Conservation (phyloP, 2,888 invertebrate genomes). For the Xanthostigma xanthostigma region DNA sequence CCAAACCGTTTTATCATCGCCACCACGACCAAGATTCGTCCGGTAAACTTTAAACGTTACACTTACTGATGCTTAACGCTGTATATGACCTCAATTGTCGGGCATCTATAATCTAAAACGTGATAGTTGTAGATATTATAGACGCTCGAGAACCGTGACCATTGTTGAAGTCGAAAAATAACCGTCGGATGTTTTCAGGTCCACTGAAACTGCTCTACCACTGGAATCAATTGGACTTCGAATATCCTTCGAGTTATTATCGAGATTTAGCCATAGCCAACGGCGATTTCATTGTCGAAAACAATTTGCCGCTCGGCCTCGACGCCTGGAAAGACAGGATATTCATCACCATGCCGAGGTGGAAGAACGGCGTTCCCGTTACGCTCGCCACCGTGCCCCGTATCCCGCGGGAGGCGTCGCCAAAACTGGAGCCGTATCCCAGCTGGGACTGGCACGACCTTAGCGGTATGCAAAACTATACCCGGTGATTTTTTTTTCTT, state of each 20-base stretch:
- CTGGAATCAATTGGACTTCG: constrained; percentile 63
- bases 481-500: too few relatives aligned
- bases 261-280: constrained; percentile 41
- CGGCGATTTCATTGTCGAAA: constrained; percentile 49
- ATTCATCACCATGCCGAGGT: constrained; percentile 62
- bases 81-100: too few relatives aligned
- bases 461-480: neutral
- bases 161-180: too few relatives aligned
- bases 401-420: constrained; percentile 36
- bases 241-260: constrained; percentile 42
- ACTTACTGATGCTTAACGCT: too few relatives aligned
- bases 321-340: constrained; percentile 52
- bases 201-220: constrained; percentile 48
- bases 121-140: too few relatives aligned
- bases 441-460: constrained; percentile 50
- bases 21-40: too few relatives aligned
- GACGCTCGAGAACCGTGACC: too few relatives aligned
- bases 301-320: constrained; percentile 59
- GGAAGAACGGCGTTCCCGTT: constrained; percentile 60
- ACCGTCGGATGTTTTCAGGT: constrained; percentile 21
- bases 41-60: too few relatives aligned
- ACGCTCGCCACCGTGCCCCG: constrained; percentile 53
- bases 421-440: constrained; percentile 57
- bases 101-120: too few relatives aligned
- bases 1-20: too few relatives aligned